phyloP scores from a whole-genome alignment of 2,113 vertebrate species.

The Etia nguti region DNA sequence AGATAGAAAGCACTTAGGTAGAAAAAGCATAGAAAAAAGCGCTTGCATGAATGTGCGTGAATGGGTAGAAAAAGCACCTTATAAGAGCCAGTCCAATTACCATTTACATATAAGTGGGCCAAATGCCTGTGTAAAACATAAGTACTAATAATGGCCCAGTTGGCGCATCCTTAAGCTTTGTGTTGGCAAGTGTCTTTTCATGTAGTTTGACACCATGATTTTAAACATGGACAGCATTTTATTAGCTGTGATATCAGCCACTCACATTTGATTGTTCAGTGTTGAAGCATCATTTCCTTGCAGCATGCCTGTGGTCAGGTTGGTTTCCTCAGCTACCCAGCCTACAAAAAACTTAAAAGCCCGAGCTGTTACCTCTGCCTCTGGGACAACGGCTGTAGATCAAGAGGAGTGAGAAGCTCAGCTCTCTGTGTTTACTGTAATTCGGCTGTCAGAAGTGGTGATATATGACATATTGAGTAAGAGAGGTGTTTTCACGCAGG shows the following conservation, averaged over 20 bases:
- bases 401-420: slow-evolving; percentile 39
- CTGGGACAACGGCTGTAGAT: slow-evolving; percentile 64
- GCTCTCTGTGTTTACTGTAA: slow-evolving; percentile 74
- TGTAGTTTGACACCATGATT: neutral
- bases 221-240: neutral
- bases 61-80: neutral
- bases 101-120: neutral
- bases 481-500: slow-evolving; percentile 57
- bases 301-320: slow-evolving; percentile 58
- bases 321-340: slow-evolving; percentile 43
- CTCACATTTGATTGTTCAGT: neutral
- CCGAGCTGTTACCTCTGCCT: slow-evolving; percentile 37
- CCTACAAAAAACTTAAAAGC: slow-evolving; percentile 54
- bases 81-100: neutral
- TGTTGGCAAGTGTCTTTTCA: neutral
- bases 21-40: neutral
- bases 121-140: neutral
- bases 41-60: neutral
- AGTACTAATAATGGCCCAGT: neutral
- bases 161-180: fast-evolving
- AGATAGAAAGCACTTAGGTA: neutral
- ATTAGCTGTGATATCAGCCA: neutral
- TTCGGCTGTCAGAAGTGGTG: slow-evolving; percentile 71
- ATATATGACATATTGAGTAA: slow-evolving; percentile 75
- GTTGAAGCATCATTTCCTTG: slow-evolving; percentile 48